A percentile compares a stretch with the other conserved stretches of the same genome.
Evolutionary conservation across 2,797 vertebrate genomes (phyloP).

Genomic region (Eulemur coronatus): DNA sequence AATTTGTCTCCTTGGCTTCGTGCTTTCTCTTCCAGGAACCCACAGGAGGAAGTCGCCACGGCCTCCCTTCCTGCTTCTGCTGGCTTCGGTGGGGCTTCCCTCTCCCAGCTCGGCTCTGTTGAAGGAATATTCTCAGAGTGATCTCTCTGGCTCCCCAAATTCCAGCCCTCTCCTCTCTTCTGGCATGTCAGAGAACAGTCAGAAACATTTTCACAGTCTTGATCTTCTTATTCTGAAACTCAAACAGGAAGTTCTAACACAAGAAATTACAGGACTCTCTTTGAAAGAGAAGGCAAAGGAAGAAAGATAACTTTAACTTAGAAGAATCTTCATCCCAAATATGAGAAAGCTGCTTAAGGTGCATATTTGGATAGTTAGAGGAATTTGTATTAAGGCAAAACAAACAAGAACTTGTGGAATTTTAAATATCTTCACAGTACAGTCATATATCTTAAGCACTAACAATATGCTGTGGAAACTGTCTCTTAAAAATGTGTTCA

Average conservation of each 20-base stretch:
- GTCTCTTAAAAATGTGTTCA: slow-evolving; percentile 33
- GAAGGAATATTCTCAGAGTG: not conserved
- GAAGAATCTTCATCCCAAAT: not conserved
- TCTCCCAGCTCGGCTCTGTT: not conserved
- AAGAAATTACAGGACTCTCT: not conserved
- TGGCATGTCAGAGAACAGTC: not conserved
- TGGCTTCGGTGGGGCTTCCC: not conserved
- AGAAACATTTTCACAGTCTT: not conserved
- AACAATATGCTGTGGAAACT: not conserved
- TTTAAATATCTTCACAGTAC: not conserved
- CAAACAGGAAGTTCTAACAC: not conserved
- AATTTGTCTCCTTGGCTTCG: not conserved
- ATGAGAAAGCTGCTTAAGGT: slow-evolving; percentile 7
- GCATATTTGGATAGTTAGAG: not conserved
- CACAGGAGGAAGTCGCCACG: not conserved
- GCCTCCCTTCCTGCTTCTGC: not conserved
- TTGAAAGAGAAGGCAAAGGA: slow-evolving; percentile 26
- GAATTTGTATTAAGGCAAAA: slow-evolving; percentile 46
- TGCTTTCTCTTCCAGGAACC: slow-evolving; percentile 45
- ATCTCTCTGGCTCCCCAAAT: not conserved
- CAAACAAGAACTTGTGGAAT: slow-evolving; percentile 32
- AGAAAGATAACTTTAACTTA: not conserved
- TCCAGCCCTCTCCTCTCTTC: not conserved
- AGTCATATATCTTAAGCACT: not conserved
- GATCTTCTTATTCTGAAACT: not conserved